A percentile compares a stretch with the other conserved stretches of the same genome.
These are phyloP conservation scores for Leucophenga montana DNA, from an alignment of 2,888 invertebrate species.

Conservation along the genomic window DNA sequence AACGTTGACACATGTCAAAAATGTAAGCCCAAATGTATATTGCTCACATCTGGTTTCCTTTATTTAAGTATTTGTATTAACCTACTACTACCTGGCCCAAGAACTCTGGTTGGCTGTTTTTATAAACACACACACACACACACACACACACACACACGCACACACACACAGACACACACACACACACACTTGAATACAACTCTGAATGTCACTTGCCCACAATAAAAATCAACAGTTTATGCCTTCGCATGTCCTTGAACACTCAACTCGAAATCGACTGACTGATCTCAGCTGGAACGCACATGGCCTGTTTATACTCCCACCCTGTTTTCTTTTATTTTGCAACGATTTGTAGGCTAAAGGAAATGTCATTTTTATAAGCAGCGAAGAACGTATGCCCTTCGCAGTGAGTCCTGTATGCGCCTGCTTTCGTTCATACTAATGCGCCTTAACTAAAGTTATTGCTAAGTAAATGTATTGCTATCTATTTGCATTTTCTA, in stretches of 20 bases:
- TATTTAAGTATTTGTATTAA: background rate
- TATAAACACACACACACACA: too few species aligned
- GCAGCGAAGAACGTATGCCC: slow-evolving; percentile 29
- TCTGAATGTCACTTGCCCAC: slow-evolving; percentile 25
- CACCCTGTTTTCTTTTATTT: background rate
- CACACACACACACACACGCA: too few species aligned
- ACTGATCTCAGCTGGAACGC: background rate
- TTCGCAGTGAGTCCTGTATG: slow-evolving; percentile 30
- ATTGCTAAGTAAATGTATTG: slow-evolving; percentile 53
- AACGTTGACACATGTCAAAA: slow-evolving; percentile 40
- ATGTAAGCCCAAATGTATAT: background rate
- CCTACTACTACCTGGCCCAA: background rate
- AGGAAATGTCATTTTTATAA: slow-evolving; percentile 43
- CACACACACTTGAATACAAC: too few species aligned
- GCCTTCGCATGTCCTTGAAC: slow-evolving; percentile 57
- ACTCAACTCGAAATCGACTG: slow-evolving; percentile 4
- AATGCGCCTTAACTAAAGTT: slow-evolving; percentile 2
- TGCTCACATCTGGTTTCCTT: too few species aligned
- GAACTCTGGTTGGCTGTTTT: too few species aligned
- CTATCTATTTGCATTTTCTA: slow-evolving; percentile 66
- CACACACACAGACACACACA: too few species aligned
- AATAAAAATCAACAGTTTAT: slow-evolving; percentile 68
- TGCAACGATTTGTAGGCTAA: background rate
- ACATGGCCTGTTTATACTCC: slow-evolving; percentile 26
- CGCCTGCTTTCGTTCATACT: background rate